A percentile compares a stretch with the other conserved stretches of the same genome.
Conservation (phyloP, 53 echinoderm and acorn worm species). For the Zoroaster sp. region DNA sequence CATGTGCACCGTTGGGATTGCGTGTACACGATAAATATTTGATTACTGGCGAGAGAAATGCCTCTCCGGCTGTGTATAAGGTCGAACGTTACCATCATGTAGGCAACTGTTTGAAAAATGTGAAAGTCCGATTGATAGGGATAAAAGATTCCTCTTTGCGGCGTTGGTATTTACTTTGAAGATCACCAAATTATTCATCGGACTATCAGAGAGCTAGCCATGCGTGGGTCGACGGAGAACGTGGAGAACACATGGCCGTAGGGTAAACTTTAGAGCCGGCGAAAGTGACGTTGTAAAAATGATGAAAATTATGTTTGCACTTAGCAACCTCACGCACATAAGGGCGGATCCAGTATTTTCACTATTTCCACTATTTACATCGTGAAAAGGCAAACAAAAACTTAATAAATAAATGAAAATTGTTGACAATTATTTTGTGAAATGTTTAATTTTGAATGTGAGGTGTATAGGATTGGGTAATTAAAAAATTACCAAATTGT, state of each 20-base stretch:
- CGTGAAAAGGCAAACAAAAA: too few species aligned
- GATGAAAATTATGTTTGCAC: too few species aligned
- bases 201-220: background rate
- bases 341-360: too few species aligned
- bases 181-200: background rate
- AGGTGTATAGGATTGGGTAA: too few species aligned
- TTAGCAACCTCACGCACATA: too few species aligned
- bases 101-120: background rate
- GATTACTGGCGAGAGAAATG: background rate
- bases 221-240: background rate
- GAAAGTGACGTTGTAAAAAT: too few species aligned
- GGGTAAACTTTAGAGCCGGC: background rate
- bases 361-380: too few species aligned
- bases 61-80: background rate
- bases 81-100: background rate
- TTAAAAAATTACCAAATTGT: too few species aligned
- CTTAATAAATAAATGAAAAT: too few species aligned
- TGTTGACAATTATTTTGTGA: too few species aligned
- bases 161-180: background rate
- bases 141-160: background rate
- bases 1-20: too few species aligned
- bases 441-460: too few species aligned
- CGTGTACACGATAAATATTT: background rate
- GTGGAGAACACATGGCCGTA: background rate
- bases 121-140: background rate